These are phyloP conservation scores for Aradophagus sp. DNA, from an alignment of 1,140 invertebrate genomes.

Conservation along the genomic window DNA sequence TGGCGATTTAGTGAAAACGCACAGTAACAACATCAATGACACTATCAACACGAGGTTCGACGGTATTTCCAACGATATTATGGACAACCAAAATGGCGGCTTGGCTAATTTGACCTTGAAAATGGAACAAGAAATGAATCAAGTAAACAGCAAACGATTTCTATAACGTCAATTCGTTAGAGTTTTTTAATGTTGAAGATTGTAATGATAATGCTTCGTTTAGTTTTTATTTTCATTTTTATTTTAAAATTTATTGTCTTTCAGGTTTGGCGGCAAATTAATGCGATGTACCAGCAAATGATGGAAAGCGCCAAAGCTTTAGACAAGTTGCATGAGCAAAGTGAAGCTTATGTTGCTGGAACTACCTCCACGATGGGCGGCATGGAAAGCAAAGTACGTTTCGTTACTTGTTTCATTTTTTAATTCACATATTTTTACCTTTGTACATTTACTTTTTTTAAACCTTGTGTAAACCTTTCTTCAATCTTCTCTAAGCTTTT, in stretches of 20 bases:
- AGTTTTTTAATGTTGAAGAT: too few species aligned
- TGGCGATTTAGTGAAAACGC: slow-evolving; percentile 80
- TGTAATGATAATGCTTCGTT: too few species aligned
- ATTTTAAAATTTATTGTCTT: slow-evolving; percentile 1
- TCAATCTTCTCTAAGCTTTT: too few species aligned
- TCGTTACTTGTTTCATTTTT: neutral
- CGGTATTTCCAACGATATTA: slow-evolving; percentile 80
- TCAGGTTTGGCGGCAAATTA: slow-evolving; percentile 88
- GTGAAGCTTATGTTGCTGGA: slow-evolving; percentile 86
- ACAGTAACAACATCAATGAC: slow-evolving; percentile 80
- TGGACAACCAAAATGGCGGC: slow-evolving; percentile 84
- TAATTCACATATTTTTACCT: neutral
- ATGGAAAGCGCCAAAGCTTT: slow-evolving; percentile 83
- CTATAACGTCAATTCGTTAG: too few species aligned
- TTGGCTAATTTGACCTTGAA: slow-evolving; percentile 84
- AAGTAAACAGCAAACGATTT: too few species aligned
- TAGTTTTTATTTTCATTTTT: too few species aligned
- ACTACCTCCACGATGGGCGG: slow-evolving; percentile 86
- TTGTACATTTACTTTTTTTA: too few species aligned
- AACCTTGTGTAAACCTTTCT: too few species aligned
- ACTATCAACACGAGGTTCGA: slow-evolving; percentile 83
- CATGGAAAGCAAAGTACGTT: slow-evolving; percentile 84
- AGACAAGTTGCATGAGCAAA: slow-evolving; percentile 85
- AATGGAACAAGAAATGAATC: slow-evolving; percentile 87
- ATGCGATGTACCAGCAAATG: slow-evolving; percentile 90